Evolutionary conservation across 2,888 invertebrate species (phyloP).

Genomic region (Cartodere bifasciata): DNA sequence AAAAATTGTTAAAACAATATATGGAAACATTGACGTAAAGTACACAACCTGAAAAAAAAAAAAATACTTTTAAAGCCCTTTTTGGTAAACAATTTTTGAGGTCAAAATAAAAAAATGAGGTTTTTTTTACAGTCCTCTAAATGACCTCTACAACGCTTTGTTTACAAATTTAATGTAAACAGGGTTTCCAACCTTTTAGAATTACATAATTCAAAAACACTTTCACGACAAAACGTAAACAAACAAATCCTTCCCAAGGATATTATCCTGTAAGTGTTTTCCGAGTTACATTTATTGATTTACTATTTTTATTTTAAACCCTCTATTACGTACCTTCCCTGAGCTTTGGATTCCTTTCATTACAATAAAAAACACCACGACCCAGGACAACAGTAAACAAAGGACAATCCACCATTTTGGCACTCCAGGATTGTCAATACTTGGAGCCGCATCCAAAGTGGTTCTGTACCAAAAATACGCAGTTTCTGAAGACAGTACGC

Average conservation of each 20-base stretch:
- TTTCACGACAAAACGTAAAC: too few species aligned
- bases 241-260: constrained; percentile 1
- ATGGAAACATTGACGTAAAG: constrained; percentile 92
- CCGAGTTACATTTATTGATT: too few species aligned
- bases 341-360: constrained; percentile 96
- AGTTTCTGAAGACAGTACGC: constrained; percentile 72
- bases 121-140: too few species aligned
- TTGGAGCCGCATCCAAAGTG: constrained; percentile 76
- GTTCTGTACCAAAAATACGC: constrained; percentile 89
- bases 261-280: too few species aligned
- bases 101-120: too few species aligned
- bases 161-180: too few species aligned
- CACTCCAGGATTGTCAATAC: constrained; percentile 71
- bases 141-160: too few species aligned
- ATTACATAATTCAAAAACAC: too few species aligned
- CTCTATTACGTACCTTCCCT: constrained; percentile 56
- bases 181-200: too few species aligned
- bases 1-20: constrained; percentile 86
- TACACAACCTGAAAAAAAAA: constrained; percentile 92
- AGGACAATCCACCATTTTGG: constrained; percentile 89
- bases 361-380: constrained; percentile 85
- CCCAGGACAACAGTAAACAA: constrained; percentile 79
- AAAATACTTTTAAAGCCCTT: too few species aligned
- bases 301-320: too few species aligned
- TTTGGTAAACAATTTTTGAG: too few species aligned